Evolutionary conservation across 2,888 invertebrate genomes (phyloP).

Genomic region (Incurvaria masculella): DNA sequence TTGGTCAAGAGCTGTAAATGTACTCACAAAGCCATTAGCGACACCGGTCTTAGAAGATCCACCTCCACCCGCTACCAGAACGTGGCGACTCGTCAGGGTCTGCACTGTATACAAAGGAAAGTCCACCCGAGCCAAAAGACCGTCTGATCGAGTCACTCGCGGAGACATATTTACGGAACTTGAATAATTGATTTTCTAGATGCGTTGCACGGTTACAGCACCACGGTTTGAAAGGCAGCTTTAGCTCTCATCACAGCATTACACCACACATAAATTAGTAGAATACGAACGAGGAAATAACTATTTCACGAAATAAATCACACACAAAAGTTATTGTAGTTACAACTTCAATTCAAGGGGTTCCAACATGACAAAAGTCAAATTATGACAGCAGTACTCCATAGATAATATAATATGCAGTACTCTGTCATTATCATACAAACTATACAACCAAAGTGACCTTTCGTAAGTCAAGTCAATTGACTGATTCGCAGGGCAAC

Average conservation of each 20-base stretch:
- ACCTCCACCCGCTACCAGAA: slow-evolving; percentile 96
- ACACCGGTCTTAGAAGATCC: slow-evolving; percentile 97
- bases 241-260: background rate
- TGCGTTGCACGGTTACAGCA: background rate
- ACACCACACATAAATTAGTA: background rate
- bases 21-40: slow-evolving; percentile 93
- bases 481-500: too few relatives aligned
- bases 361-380: slow-evolving; percentile 59
- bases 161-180: slow-evolving; percentile 34
- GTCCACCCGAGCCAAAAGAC: slow-evolving; percentile 82
- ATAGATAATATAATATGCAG: too few relatives aligned
- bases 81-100: slow-evolving; percentile 88
- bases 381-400: slow-evolving; percentile 24
- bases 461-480: background rate
- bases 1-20: background rate
- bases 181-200: background rate
- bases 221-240: background rate
- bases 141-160: slow-evolving; percentile 53
- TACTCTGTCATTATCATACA: background rate
- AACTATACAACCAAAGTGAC: too few relatives aligned
- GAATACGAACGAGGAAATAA: background rate
- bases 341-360: slow-evolving; percentile 33
- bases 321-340: background rate
- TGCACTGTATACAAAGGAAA: slow-evolving; percentile 91
- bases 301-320: background rate